phyloP scores from a whole-genome alignment of 1,140 invertebrate species.

The Papilio xuthus region DNA sequence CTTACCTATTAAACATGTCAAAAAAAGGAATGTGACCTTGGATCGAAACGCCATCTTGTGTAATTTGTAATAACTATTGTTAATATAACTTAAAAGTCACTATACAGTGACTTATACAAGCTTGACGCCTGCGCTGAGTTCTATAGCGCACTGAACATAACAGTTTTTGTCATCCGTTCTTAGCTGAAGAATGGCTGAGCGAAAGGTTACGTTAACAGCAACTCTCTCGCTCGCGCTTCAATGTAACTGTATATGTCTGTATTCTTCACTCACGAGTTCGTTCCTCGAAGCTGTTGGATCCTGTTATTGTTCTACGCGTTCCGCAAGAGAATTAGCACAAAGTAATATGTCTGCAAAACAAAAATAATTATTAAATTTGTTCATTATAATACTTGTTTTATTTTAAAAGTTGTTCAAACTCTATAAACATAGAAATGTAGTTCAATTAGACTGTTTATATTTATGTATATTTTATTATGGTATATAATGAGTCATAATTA shows the following conservation, averaged over 20 bases:
- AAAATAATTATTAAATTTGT: constrained; percentile 24
- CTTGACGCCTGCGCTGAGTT: constrained; percentile 69
- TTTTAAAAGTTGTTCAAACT: not conserved
- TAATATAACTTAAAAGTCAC: constrained; percentile 65
- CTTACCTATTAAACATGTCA: constrained; percentile 74
- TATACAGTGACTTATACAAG: constrained; percentile 62
- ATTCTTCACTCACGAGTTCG: constrained; percentile 54
- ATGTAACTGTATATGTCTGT: constrained; percentile 47
- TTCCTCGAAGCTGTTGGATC: constrained; percentile 61
- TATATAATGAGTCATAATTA: constrained; percentile 1
- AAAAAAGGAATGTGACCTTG: constrained; percentile 57
- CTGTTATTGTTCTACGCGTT: constrained; percentile 76
- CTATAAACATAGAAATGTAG: not conserved
- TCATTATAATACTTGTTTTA: constrained; percentile 17
- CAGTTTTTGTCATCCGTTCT: constrained; percentile 75
- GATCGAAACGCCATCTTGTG: constrained; percentile 75
- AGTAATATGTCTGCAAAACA: constrained; percentile 32
- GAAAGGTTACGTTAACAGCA: constrained; percentile 68
- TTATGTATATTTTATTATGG: not conserved
- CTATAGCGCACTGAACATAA: constrained; percentile 73
- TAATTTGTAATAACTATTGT: constrained; percentile 57
- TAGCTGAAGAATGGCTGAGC: constrained; percentile 66
- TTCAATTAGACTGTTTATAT: not conserved
- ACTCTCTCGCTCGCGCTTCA: constrained; percentile 55
- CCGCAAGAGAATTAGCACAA: constrained; percentile 66